Base-by-base conservation (phyloP, 2,797 vertebrate species). In the Myotis planiceps region DNA sequence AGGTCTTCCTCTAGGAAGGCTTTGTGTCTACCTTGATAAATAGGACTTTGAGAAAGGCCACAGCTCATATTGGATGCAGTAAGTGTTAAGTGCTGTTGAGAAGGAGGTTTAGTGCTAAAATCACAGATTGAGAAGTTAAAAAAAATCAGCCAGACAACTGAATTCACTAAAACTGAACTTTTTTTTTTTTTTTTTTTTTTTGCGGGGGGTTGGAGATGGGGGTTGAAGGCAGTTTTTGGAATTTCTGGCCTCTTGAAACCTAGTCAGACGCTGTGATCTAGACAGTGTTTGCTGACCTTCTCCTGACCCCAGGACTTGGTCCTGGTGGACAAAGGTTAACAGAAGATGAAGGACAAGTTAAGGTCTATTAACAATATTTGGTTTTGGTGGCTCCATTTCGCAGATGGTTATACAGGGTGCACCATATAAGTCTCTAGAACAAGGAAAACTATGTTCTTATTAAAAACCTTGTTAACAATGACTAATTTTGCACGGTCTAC, bases 311-410 rank as follows among this genome's bases (percentile, higher is more conserved):
- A 42, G 55, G 9, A 53, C 45, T n/a, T 58, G 51, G 51, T 78
- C 51, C n/a, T 7, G 19, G 83, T 45, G 74, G 58, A 16, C 19
- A 55, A 81, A 95, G n/a, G 51, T 66, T 60, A 88, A 89, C 19
- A 37, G 72, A 90, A 74, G 60, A 68, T 6, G 51, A 66, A n/a
- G 68, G 47, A 80, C 47, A 87, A 89, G 58, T 45, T 88, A 27
- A 65, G 4, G 0, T 71, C 74, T 88, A 27, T 71, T 78, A 74
- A 63, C 53, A 74, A 51, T 74, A 75, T 88, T 65, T 88, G 82
- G 55, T 75, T 74, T 95, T 42, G 19, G 78, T 8, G 47, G 69
- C 27, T 69, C 80, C 76, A 60, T 65, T 93, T 85, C 45, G 32
- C 25, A 87, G 60, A 92, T 63, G 58, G 63, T 58, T 74, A 71